These are phyloP conservation scores for Danionella dracula DNA, from an alignment of 2,797 vertebrate genomes.

Conservation along the genomic window DNA sequence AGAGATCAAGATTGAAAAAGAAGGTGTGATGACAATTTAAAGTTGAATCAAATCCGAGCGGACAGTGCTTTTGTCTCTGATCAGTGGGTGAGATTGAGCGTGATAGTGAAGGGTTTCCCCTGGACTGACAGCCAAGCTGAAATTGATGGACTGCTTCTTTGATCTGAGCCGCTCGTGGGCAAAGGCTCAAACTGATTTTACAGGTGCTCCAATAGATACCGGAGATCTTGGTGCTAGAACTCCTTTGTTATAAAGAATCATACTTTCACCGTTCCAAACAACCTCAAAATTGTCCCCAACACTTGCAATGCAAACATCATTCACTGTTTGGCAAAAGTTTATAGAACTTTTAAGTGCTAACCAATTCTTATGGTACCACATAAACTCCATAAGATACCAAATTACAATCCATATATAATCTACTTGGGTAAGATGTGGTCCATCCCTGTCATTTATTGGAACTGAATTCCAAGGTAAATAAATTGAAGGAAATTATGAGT, in stretches of 20 bases:
- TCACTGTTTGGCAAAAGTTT: too few relatives aligned
- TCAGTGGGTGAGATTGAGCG: slow-evolving; percentile 35
- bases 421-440: too few relatives aligned
- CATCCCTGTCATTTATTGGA: too few relatives aligned
- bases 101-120: slow-evolving; percentile 29
- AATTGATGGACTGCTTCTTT: slow-evolving; percentile 47
- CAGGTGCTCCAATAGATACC: slow-evolving; percentile 34
- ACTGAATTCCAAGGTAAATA: too few relatives aligned
- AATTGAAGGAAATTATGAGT: too few relatives aligned
- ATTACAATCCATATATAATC: too few relatives aligned
- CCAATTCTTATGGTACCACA: too few relatives aligned
- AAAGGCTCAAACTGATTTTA: slow-evolving; percentile 8
- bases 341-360: too few relatives aligned
- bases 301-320: too few relatives aligned
- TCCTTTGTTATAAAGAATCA: slow-evolving; percentile 36
- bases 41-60: slow-evolving; percentile 28
- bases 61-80: slow-evolving; percentile 46
- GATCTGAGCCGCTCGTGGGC: slow-evolving; percentile 26
- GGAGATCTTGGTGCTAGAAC: slow-evolving; percentile 46
- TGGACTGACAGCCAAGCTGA: slow-evolving; percentile 28
- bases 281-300: slow-evolving; percentile 19
- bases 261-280: slow-evolving; percentile 30
- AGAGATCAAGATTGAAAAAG: background rate
- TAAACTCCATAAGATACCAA: too few relatives aligned
- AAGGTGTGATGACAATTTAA: slow-evolving; percentile 34